Base-by-base conservation (phyloP, 2,888 invertebrate species). In the Theretra japonica region DNA sequence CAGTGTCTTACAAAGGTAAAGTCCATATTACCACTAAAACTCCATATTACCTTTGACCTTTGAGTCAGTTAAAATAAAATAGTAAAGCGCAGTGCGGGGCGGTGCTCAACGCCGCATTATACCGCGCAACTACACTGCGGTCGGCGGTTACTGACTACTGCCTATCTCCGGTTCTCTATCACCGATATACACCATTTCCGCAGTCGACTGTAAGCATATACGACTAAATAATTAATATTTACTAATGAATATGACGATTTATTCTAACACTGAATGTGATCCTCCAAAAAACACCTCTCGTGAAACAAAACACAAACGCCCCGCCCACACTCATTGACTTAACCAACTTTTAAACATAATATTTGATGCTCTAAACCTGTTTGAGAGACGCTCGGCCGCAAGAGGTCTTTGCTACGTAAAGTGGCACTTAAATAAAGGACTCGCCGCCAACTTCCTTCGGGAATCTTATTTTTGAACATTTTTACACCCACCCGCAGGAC, bases 361-460 rank as follows among this genome's bases (percentile, higher is more conserved):
- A 82, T 82, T 82, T 75, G 76, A 78, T 76, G 79, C 80, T 82
- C 71, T 58, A 69, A 79, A 41, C 74, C 79, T 76, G 80, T 77
- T 79, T 78, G 77, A 82, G 79, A 78, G 81, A 80, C 75, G 79
- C 82, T 80, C 75, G 68, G 56, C 65, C 72, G 72, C 73, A 74
- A 83, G 80, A 68, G 72, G 78, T 76, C 73, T 80, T 80, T 78
- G 77, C 77, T 80, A 75, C 76, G 76, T 75, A 75, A 74, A 82
- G 80, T 74, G 79, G 76, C 82, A 82, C 86, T 86, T 83, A 83
- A 83, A 83, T 85, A 84, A 83, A 83, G 80, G 80, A 78, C 75
- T 82, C 79, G 78, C 81, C 80, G 78, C 79, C 76, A 81, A 83
- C 70, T 82, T 82, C 75, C 60, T 72, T 76, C 74, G 77, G 76